Evolutionary conservation across 2,113 vertebrate genomes (phyloP).

Genomic region (Donacobius atricapilla): DNA sequence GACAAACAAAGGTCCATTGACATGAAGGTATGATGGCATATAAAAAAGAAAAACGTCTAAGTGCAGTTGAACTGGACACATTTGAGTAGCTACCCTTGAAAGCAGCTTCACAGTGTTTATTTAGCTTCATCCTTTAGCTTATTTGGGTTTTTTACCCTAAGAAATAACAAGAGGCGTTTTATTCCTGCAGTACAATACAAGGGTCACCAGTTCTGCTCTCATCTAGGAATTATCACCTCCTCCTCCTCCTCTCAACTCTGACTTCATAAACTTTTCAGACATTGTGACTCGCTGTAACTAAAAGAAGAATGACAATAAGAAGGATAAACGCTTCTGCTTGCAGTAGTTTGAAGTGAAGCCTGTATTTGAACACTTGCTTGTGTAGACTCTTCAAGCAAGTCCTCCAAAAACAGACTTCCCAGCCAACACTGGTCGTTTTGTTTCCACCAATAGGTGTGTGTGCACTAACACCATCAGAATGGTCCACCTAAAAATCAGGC

Average conservation of each 20-base stretch:
- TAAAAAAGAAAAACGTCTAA: neutral
- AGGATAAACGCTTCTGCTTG: neutral
- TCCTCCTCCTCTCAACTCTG: neutral
- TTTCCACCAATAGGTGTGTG: neutral
- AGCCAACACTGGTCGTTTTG: constrained; percentile 49
- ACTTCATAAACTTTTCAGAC: neutral
- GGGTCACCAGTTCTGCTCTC: neutral
- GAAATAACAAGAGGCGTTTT: neutral
- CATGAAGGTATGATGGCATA: neutral
- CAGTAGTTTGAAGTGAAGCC: neutral
- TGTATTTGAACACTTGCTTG: neutral
- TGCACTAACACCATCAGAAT: neutral
- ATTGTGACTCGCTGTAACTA: neutral
- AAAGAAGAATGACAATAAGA: neutral
- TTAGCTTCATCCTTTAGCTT: neutral
- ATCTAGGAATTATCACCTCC: neutral
- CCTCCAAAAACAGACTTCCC: neutral
- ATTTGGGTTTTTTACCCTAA: neutral
- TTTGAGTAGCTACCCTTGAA: neutral
- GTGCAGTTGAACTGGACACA: neutral
- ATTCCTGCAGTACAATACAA: neutral
- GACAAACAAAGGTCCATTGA: neutral
- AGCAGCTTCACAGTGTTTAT: neutral
- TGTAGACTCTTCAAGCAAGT: neutral
- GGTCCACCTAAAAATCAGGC: constrained; percentile 37